phyloP scores from a whole-genome alignment of 2,797 vertebrate genomes.

The Arctocebus calabarensis region DNA sequence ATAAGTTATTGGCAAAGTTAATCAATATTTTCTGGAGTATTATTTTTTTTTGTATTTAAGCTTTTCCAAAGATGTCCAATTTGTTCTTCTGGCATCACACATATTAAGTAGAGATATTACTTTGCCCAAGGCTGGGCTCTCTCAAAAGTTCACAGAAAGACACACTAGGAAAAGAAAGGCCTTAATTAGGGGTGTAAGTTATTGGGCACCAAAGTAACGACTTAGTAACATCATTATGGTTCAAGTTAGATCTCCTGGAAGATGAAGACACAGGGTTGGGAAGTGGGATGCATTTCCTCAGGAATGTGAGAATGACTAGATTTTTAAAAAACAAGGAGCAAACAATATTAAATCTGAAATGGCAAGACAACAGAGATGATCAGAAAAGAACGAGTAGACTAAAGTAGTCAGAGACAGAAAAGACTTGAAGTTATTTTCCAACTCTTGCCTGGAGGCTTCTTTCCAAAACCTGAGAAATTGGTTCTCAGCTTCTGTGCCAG shows the following conservation, averaged over 20 bases:
- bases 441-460: background rate
- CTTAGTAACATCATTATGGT: background rate
- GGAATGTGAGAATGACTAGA: background rate
- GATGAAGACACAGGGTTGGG: background rate
- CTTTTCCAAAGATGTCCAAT: conserved; percentile 3
- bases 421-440: conserved; percentile 20
- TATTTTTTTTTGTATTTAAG: conserved; percentile 29
- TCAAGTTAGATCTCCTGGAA: background rate
- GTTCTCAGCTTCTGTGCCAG: background rate
- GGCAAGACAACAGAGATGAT: background rate
- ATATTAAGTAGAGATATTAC: background rate
- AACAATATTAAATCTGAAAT: background rate
- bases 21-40: background rate
- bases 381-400: background rate
- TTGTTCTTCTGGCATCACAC: background rate
- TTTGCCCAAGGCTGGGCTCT: background rate
- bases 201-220: background rate
- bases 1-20: conserved; percentile 69
- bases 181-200: background rate
- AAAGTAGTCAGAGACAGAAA: background rate
- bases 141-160: background rate
- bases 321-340: background rate
- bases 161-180: background rate
- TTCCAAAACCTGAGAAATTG: conserved; percentile 16
- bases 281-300: background rate